Evolutionary conservation across 2,888 invertebrate genomes (phyloP).

Genomic region (Gisinianus flammeolus): DNA sequence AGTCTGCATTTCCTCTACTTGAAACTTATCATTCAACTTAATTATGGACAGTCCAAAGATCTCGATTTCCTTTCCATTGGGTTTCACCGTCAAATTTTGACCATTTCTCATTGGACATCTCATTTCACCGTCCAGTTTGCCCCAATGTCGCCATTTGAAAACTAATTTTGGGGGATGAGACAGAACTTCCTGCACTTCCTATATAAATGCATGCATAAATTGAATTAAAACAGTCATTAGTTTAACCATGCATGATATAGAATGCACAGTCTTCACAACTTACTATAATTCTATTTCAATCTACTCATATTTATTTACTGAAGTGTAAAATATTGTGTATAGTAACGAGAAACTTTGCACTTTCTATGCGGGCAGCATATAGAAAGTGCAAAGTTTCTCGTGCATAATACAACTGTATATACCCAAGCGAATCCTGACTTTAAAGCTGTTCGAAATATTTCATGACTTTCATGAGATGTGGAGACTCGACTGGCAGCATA

Average conservation of each 20-base stretch:
- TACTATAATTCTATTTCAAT: no score
- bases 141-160: constrained; percentile 61
- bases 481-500: constrained; percentile 56
- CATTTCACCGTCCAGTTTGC: constrained; percentile 57
- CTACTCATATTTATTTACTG: no score
- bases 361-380: no score
- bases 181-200: constrained; percentile 42
- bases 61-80: constrained; percentile 40
- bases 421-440: constrained; percentile 52
- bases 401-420: no score
- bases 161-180: constrained; percentile 59
- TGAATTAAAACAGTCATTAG: background rate
- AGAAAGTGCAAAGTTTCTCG: no score
- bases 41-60: constrained; percentile 42
- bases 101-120: constrained; percentile 47
- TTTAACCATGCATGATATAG: no score
- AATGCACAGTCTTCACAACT: no score
- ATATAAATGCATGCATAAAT: background rate
- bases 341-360: no score
- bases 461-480: constrained; percentile 57
- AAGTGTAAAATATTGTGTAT: no score
- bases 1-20: constrained; percentile 40
- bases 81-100: constrained; percentile 20
- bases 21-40: constrained; percentile 34
- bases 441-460: constrained; percentile 49